These are phyloP conservation scores for Chironomus tentans DNA, from an alignment of 2,888 invertebrate genomes.

Conservation along the genomic window DNA sequence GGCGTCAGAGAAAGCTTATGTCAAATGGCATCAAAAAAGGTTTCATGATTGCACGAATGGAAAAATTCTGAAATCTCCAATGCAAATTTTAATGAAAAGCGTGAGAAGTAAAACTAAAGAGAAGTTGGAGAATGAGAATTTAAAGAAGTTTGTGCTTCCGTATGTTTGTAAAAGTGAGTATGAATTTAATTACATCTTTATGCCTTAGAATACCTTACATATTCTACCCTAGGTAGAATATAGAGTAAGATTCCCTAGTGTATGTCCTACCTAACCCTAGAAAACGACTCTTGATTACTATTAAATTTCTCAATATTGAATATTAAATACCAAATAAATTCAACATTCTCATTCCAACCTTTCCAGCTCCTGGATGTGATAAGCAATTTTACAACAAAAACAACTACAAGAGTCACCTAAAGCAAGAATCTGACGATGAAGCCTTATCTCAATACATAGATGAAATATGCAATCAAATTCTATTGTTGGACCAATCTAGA, in stretches of 20 bases:
- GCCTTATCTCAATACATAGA: background rate
- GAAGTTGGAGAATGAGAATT: background rate
- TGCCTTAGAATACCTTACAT: no score
- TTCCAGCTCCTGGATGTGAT: background rate
- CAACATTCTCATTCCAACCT: background rate
- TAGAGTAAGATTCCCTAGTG: no score
- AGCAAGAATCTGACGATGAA: background rate
- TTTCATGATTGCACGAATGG: background rate
- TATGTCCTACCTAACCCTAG: no score
- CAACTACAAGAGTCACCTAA: background rate
- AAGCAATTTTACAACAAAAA: background rate
- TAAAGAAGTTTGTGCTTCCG: background rate
- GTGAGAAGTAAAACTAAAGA: background rate
- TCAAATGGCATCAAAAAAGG: background rate
- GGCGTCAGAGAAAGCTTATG: background rate
- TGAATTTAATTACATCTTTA: no score
- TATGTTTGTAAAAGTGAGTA: background rate
- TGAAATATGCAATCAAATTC: background rate
- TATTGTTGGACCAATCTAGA: background rate
- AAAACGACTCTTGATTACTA: no score
- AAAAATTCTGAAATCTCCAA: background rate
- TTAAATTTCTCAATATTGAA: no score
- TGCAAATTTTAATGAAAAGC: background rate
- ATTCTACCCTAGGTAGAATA: no score
- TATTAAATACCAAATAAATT: no score